Conservation (phyloP, 2,888 invertebrate species). For the Anorthoa munda region DNA sequence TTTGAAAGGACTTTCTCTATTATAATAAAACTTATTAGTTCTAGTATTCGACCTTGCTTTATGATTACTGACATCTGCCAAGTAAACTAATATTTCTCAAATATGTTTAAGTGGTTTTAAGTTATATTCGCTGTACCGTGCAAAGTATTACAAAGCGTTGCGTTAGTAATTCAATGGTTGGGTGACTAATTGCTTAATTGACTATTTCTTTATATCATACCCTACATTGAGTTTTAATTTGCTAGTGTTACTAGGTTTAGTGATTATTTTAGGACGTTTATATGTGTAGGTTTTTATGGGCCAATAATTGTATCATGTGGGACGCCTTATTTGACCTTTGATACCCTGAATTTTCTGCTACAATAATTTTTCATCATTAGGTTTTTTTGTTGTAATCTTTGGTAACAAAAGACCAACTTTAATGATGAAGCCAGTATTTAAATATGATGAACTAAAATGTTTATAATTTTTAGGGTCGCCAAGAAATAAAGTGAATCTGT, state of each 20-base stretch:
- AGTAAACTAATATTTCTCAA: conserved; percentile 25
- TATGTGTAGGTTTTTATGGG: not conserved
- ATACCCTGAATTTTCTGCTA: too few relatives aligned
- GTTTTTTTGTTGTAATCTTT: too few relatives aligned
- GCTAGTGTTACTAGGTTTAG: conserved; percentile 3
- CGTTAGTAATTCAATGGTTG: conserved; percentile 55
- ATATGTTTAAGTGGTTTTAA: conserved; percentile 16
- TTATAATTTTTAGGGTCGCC: not conserved
- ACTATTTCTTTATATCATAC: conserved; percentile 48
- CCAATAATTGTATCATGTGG: not conserved
- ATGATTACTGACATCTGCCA: conserved; percentile 25
- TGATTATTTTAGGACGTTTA: not conserved
- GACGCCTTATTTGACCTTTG: not conserved
- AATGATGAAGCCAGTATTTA: not conserved
- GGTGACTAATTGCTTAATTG: conserved; percentile 63
- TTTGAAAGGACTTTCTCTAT: conserved; percentile 30
- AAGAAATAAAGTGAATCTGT: not conserved
- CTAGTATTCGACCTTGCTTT: conserved; percentile 11
- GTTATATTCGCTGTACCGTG: conserved; percentile 47
- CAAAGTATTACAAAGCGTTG: conserved; percentile 52
- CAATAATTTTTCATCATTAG: too few relatives aligned
- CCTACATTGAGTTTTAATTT: conserved; percentile 17
- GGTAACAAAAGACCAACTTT: not conserved
- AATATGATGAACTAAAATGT: not conserved
- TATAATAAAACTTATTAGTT: conserved; percentile 20